Evolutionary conservation across 2,888 invertebrate species (phyloP), one percentile per base, ranked within the genome.

Genomic region (Drosophila paranaensis): DNA sequence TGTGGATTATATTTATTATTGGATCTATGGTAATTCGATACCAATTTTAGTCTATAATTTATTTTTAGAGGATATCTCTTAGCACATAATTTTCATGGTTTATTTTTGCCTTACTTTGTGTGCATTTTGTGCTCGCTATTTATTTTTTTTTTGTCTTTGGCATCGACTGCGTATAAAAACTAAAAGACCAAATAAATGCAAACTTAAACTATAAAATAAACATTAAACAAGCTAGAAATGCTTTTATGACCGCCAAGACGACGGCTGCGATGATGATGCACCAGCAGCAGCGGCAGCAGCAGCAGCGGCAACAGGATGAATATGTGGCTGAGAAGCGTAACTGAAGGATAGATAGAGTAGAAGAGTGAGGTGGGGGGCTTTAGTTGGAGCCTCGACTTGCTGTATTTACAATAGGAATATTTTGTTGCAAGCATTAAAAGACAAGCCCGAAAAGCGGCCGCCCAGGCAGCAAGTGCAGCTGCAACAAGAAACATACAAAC

Each of bases 171-270:
- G 64, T 81, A 87, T 90, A 88, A 91, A 82, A 90, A 80, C 82
- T 85, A 90, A 91, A 89, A 79, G 79, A 81, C 84, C 82, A 89
- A 84, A 87, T 82, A 90, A 90, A 91, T 85, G 85, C 89, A 79
- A 90, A 90, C 90, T 90, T 91, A 80, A 91, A 90, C 91, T 89
- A 90, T 90, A 90, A 90, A 91, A 90, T 90, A 88, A 90, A 86
- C 89, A 89, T 90, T 90, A 90, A 91, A 87, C 84, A 83, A 85
- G 86, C 84, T 86, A 83, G 89, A 90, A 90, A 90, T 90, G 79
- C 71, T 90, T 89, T 89, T 89, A 89, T 88, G 79, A 70, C 88
- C 77, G 71, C 86, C 79, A 77, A 88, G 86, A 82, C 66, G 82
- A 69, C 69, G 77, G 33, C 72, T 60, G 54, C 61, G 62, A 64